A percentile compares a stretch with the other conserved stretches of the same genome.
Evolutionary conservation across 2,888 invertebrate genomes (phyloP).

Genomic region (Eupithecia exiguata): DNA sequence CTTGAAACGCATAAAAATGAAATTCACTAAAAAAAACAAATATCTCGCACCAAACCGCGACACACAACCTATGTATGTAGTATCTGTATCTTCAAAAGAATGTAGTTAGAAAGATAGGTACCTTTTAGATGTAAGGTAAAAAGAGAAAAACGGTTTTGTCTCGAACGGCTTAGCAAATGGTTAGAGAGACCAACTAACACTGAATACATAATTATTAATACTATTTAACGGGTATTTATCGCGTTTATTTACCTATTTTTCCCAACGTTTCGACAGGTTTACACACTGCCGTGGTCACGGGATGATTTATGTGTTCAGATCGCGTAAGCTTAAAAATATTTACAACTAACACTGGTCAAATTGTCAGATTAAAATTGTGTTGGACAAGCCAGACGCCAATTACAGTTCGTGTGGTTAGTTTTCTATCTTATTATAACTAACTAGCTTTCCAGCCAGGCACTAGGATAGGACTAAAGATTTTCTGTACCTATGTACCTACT

Average conservation of each 20-base stretch:
- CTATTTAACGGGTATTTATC: no score
- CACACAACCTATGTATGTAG: no score
- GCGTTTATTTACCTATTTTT: no score
- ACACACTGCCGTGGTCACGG: no score
- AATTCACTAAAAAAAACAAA: no score
- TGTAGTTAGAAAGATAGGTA: background rate
- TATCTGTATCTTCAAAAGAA: background rate
- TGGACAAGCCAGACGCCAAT: conserved; percentile 1
- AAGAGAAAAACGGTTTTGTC: conserved; percentile 1
- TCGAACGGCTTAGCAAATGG: background rate
- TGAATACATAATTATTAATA: no score
- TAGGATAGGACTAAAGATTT: background rate
- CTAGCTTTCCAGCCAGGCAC: background rate
- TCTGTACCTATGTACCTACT: background rate
- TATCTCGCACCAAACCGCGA: no score
- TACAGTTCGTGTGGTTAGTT: conserved; percentile 3
- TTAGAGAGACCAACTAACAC: conserved; percentile 4
- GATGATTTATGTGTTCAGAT: no score
- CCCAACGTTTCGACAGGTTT: no score
- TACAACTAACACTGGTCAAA: conserved; percentile 9
- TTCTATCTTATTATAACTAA: background rate
- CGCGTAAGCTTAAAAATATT: no score
- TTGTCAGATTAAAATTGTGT: conserved; percentile 1
- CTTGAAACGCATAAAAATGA: no score
- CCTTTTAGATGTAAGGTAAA: background rate